phyloP scores from a whole-genome alignment of 2,797 vertebrate species.

The Cossypha niveicapilla region DNA sequence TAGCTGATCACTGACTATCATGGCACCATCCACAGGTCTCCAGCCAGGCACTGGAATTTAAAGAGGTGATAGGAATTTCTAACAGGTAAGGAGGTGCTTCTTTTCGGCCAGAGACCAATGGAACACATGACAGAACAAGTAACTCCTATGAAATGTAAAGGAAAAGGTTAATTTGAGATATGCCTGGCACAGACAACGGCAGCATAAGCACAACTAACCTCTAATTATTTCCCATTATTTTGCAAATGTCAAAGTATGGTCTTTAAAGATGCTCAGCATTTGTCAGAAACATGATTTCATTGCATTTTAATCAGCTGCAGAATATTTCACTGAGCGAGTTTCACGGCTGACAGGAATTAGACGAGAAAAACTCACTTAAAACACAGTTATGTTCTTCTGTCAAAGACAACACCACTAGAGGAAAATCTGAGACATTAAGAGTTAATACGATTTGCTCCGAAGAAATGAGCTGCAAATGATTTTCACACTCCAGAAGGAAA shows the following conservation, averaged over 20 bases:
- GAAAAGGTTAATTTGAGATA: neutral
- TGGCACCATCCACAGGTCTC: neutral
- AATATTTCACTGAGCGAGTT: neutral
- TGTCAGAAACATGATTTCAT: neutral
- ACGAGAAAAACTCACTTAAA: neutral
- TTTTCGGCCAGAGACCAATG: neutral
- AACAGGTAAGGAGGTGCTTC: neutral
- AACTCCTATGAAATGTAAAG: neutral
- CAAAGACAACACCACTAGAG: neutral
- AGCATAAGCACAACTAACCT: neutral
- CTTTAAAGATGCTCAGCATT: neutral
- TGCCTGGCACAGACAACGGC: neutral
- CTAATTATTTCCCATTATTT: neutral
- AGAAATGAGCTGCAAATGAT: neutral
- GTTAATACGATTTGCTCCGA: neutral
- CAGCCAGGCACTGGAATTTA: neutral
- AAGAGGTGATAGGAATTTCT: rapidly evolving
- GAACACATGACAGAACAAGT: neutral
- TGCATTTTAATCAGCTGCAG: neutral
- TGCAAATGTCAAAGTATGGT: neutral
- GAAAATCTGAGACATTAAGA: neutral
- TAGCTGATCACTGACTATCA: neutral
- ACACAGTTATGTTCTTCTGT: neutral
- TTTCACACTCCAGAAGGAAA: constrained; percentile 43
- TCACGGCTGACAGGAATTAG: neutral